Conservation (phyloP, 2,888 invertebrate species). For the Gnatocerus cornutus region DNA sequence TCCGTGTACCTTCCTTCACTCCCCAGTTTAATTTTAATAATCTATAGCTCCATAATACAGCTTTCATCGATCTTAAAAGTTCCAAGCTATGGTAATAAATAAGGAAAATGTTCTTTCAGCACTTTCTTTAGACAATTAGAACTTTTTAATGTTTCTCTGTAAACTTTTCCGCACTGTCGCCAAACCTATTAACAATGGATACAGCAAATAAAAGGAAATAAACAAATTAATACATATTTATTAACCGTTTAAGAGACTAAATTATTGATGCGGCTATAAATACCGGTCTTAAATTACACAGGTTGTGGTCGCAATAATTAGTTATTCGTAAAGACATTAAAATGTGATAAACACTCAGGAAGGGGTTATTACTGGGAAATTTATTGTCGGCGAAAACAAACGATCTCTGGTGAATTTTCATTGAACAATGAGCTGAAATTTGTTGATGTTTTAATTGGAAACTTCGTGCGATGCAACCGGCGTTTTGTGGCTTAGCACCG, state of each 20-base stretch:
- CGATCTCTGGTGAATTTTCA: neutral
- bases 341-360: slow-evolving; percentile 4
- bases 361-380: slow-evolving; percentile 10
- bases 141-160: slow-evolving; percentile 1
- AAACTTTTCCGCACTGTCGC: slow-evolving; percentile 10
- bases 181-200: neutral
- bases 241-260: neutral
- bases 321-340: slow-evolving; percentile 15
- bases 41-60: slow-evolving; percentile 16
- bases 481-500: slow-evolving; percentile 10
- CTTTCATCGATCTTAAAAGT: slow-evolving; percentile 24
- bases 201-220: neutral
- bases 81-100: slow-evolving; percentile 6
- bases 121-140: slow-evolving; percentile 7
- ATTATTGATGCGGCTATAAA: slow-evolving; percentile 5
- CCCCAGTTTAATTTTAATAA: slow-evolving; percentile 38
- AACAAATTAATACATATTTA: slow-evolving; percentile 1
- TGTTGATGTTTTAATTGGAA: slow-evolving; percentile 22
- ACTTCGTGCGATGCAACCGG: neutral
- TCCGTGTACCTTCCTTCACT: slow-evolving; percentile 13
- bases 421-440: slow-evolving; percentile 12
- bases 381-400: slow-evolving; percentile 6
- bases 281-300: slow-evolving; percentile 3
- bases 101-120: slow-evolving; percentile 10
- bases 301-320: slow-evolving; percentile 15